These are phyloP conservation scores for Drosophila antonietae DNA, from an alignment of 2,888 invertebrate species.

Conservation along the genomic window DNA sequence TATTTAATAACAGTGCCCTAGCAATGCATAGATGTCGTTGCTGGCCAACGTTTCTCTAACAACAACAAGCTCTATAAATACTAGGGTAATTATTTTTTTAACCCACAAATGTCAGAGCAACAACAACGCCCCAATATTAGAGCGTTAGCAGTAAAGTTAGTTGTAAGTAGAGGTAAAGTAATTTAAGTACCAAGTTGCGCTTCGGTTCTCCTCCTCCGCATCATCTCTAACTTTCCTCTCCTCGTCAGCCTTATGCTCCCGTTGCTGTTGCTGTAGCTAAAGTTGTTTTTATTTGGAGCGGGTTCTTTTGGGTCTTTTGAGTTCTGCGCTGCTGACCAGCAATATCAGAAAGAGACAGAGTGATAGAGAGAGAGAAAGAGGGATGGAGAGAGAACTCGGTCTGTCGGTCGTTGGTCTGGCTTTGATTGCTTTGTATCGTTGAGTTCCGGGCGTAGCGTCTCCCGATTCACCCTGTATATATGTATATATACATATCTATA, in stretches of 20 bases:
- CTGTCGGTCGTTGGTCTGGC: slow-evolving; percentile 53
- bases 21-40: slow-evolving; percentile 3
- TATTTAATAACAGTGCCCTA: slow-evolving; percentile 1
- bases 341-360: slow-evolving; percentile 7
- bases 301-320: slow-evolving; percentile 41
- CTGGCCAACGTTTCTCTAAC: slow-evolving; percentile 10
- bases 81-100: slow-evolving; percentile 69
- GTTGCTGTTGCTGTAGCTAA: slow-evolving; percentile 32
- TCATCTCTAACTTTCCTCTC: slow-evolving; percentile 1
- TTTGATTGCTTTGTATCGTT: slow-evolving; percentile 74
- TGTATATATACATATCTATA: slow-evolving; percentile 13
- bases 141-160: slow-evolving; percentile 46
- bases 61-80: slow-evolving; percentile 52
- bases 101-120: slow-evolving; percentile 73
- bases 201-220: slow-evolving; percentile 25
- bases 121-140: slow-evolving; percentile 39
- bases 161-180: slow-evolving; percentile 56
- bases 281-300: slow-evolving; percentile 27
- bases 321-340: slow-evolving; percentile 70
- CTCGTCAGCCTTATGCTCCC: slow-evolving; percentile 13
- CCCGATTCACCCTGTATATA: slow-evolving; percentile 14
- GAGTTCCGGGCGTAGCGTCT: slow-evolving; percentile 31
- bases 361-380: slow-evolving; percentile 4
- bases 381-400: slow-evolving; percentile 34
- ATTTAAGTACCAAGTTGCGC: slow-evolving; percentile 49